phyloP scores from a whole-genome alignment of 2,113 vertebrate genomes.

The Argyrosomus japonicus region DNA sequence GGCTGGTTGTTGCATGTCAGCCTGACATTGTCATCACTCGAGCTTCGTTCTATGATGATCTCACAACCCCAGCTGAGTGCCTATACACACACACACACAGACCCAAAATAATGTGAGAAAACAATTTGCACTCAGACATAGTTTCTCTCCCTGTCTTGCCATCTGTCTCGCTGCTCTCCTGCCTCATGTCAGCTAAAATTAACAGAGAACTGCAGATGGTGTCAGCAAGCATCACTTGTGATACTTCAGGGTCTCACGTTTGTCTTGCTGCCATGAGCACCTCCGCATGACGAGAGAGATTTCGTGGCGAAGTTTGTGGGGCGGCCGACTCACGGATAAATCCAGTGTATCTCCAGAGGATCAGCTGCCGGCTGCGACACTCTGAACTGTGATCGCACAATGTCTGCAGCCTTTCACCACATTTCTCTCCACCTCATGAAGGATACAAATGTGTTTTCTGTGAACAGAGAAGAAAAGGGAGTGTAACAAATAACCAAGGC shows the following conservation, averaged over 20 bases:
- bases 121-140: constrained; percentile 64
- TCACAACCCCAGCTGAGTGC: constrained; percentile 54
- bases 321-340: constrained; percentile 15
- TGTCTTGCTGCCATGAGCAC: constrained; percentile 26
- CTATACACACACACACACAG: constrained; percentile 28
- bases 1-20: constrained; percentile 15
- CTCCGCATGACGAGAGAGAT: constrained; percentile 7
- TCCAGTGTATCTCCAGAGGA: constrained; percentile 23
- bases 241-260: constrained; percentile 46
- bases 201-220: constrained; percentile 57
- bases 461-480: not conserved
- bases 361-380: constrained; percentile 28
- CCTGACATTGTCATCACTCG: constrained; percentile 58
- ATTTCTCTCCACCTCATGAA: not conserved
- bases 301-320: not conserved
- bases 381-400: constrained; percentile 29
- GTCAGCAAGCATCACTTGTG: constrained; percentile 44
- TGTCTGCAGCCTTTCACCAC: constrained; percentile 26
- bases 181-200: constrained; percentile 64
- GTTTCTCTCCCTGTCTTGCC: constrained; percentile 48
- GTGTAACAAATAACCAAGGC: not conserved
- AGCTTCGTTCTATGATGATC: constrained; percentile 46
- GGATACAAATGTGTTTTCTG: not conserved
- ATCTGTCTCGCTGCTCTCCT: constrained; percentile 60
- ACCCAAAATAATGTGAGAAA: constrained; percentile 72